Base-by-base conservation (phyloP, 2,888 invertebrate genomes). In the Tolmerus cingulatus region DNA sequence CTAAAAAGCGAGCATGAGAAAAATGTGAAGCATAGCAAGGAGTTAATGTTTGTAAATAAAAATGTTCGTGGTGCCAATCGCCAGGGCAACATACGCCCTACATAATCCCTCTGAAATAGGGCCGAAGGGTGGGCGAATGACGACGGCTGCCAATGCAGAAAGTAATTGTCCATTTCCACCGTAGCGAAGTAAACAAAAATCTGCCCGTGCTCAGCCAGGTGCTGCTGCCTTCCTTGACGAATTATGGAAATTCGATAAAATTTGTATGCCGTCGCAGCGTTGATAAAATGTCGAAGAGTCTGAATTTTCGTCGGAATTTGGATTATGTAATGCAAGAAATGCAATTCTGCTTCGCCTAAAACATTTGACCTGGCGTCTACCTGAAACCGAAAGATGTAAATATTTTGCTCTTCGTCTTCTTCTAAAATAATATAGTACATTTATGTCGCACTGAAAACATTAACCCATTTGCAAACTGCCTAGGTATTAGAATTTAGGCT, bases 41-140 rank as follows among this genome's bases (percentile, higher is more conserved):
- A 66, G 66, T 76, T 76, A 78, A 34, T 78, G 78, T 78, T 78
- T 78, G 78, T 78, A 78, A 78, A 78, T 46, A 78, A 78, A 78
- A 3, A 78, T 43, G 43, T 23, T 23, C 43, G 43, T 12, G 12
- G 23, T 43, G 9, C 19, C 19, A 27, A 78, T 78, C 23, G 5
- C 78, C 43, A 23, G 43, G 40, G 78, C 14, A 78, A 78, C 78
- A 12, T 12, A 7, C 78, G 78, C 78, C 78, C 78, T 78, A 78
- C 23, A 78, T 78, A 78, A 76, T 19, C 23, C 43, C 16, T 16
- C 14, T 16, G n/a, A 12, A 34, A 19, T 34, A 23, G 40, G 8
- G 43, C 9, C 23, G 43, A 43, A 40, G 43, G 40, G 40, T 40
- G 78, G 23, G 9, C 27, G 12, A 66, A 66, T 66, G 9, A 66